Base-by-base conservation (phyloP, 64 coral and sea anemone species). In the Astreopora myriophthalma region DNA sequence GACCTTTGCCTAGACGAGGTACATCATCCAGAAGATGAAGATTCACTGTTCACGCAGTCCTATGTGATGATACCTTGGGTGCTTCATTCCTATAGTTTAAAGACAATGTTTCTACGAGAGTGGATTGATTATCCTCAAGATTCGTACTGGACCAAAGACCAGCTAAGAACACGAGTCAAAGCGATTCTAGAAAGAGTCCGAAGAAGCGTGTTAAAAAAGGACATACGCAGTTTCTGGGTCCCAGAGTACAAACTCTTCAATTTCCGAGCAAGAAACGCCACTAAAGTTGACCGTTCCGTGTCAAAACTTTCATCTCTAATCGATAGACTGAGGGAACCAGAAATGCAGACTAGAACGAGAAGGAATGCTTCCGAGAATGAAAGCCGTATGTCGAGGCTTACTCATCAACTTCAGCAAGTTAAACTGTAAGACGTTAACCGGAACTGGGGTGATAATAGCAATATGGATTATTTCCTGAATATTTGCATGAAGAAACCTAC, bases 51-150 rank as follows among this genome's bases (percentile, higher is more conserved):
- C 11, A 44, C 10, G 0, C 48, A 34, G 35, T 93, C 91, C 0
- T 93, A 55, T 6, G 64, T 14, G 1, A 19, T 88, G 12, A 69
- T n/a, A 58, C 8, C 49, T 14, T 93, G 91, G 91, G 73, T 20
- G 19, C 80, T 93, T 37, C 84, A 80, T 62, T 93, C 84, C 11
- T 93, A 88, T 16, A 61, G 71, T 3, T 69, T 88, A 31, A 93
- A 87, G 84, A 93, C 91, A 19, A 93, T 88, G 91, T 93, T 93
- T 58, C 70, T 93, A 46, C 91, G 88, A 44, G 91, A 93, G 44
- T 93, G 91, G 85, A 34, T 72, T 27, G 44, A 93, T 31, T 88
- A 72, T 69, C 91, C 91, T 6, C 17, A 40, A 14, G 91, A 87
- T 1, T n/a, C 17, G 8, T 40, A 58, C 34, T 93, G 91, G 91